Conservation (phyloP, 1,140 invertebrate species). For the roundworm (Caenorhabditis elegans) region WBcel235 BX284604.4:11054001-11054500, state of each 20-base stretch:
- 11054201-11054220: too few species aligned
- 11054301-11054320: conserved; percentile 10
- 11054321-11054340: background rate
- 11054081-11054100: too few species aligned
- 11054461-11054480: conserved; percentile 30
- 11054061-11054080: too few species aligned
- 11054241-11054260: too few species aligned
- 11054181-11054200: too few species aligned
- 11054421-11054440: background rate
- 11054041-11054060: too few species aligned
- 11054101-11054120: background rate
- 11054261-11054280: background rate
- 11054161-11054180: too few species aligned
- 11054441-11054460: background rate
- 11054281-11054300: too few species aligned
- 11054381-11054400: background rate
- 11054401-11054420: background rate
- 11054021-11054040: too few species aligned
- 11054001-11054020: too few species aligned
- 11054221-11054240: too few species aligned
- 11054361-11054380: background rate
- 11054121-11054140: background rate
- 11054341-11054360: background rate
- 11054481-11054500: conserved; percentile 17
- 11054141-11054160: background rate